Percentiles rank a stretch among this genome's conserved stretches.
Evolutionary conservation across 1,140 invertebrate species (phyloP).

Genomic region (Drosophila burlai): DNA sequence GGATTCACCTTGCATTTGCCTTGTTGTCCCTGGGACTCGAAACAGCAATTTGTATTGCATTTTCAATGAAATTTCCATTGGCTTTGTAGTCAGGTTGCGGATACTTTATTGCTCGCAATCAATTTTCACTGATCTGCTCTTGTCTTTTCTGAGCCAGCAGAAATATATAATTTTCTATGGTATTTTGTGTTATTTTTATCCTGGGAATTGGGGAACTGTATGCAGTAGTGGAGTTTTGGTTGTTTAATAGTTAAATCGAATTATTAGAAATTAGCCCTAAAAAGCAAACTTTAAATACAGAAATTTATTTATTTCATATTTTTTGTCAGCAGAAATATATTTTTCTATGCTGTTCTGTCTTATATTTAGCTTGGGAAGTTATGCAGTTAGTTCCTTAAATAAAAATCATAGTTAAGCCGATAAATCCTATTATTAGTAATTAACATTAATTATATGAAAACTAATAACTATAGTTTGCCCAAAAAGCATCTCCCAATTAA

Average conservation of each 20-base stretch:
- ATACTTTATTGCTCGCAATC: constrained; percentile 25
- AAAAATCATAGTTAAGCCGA: not conserved
- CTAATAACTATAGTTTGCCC: not conserved
- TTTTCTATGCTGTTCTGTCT: not conserved
- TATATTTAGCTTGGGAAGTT: not conserved
- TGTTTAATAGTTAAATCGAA: too few relatives aligned
- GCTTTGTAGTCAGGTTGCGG: constrained; percentile 25
- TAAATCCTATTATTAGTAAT: not conserved
- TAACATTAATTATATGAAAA: not conserved
- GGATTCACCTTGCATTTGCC: constrained; percentile 9
- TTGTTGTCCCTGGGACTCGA: constrained; percentile 14
- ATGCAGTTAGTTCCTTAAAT: too few relatives aligned
- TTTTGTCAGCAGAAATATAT: too few relatives aligned
- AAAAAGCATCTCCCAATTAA: not conserved
- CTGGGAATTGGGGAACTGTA: not conserved
- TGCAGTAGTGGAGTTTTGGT: not conserved
- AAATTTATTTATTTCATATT: not conserved
- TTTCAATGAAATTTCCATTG: constrained; percentile 17
- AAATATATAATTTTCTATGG: not conserved
- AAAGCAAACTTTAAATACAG: not conserved
- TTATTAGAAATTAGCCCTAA: not conserved
- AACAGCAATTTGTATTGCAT: constrained; percentile 29
- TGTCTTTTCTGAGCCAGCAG: not conserved
- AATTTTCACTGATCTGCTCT: constrained; percentile 10
- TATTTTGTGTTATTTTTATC: not conserved